Evolutionary conservation across 2,113 vertebrate genomes (phyloP), one percentile per base, ranked within the genome.

Genomic region (Pseudorectes ferrugineus): DNA sequence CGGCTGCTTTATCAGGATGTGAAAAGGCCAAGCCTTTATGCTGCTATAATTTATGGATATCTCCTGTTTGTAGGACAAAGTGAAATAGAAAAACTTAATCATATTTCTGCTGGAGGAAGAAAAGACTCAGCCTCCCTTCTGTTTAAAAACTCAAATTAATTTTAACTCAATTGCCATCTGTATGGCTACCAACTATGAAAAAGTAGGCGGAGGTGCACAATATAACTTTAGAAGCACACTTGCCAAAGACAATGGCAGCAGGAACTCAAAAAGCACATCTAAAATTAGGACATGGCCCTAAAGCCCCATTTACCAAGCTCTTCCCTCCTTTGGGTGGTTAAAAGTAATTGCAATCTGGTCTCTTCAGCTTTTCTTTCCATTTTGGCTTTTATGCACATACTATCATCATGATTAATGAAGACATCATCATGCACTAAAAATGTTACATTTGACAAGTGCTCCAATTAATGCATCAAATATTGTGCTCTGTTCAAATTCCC

Each of bases 31-130:
- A 88, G 59, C 59, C 68, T 96, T 96, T 94, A 83, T 94, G 55
- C 31, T 88, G 88, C 59, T 92, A 5, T 95, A 94, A 93, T 96
- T 97, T 96, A 95, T 95, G 78, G 85, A 84, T 94, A 84, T 94
- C 88, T 83, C 51, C 82, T 95, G 85, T 88, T 93, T 88, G 82
- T 96, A 94, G 88, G 95, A 95, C 92, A 96, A 96, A 95, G 63
- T 83, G 58, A 96, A 92, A 93, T 43, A 88, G 87, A 80, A 96
- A 96, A 93, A 86, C 74, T 75, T 95, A 89, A 94, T 94, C 55
- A 75, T 88, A 74, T 90, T 94, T 92, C 74, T 92, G 24, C 67
- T 74, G 35, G 36, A 88, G 59, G 52, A 92, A 88, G 72, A 93
- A 93, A 95, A 88, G 63, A 55, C 31, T 92, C 78, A 67, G 18